Base-by-base conservation (phyloP, 2,113 vertebrate genomes). In the Ranitomeya variabilis region DNA sequence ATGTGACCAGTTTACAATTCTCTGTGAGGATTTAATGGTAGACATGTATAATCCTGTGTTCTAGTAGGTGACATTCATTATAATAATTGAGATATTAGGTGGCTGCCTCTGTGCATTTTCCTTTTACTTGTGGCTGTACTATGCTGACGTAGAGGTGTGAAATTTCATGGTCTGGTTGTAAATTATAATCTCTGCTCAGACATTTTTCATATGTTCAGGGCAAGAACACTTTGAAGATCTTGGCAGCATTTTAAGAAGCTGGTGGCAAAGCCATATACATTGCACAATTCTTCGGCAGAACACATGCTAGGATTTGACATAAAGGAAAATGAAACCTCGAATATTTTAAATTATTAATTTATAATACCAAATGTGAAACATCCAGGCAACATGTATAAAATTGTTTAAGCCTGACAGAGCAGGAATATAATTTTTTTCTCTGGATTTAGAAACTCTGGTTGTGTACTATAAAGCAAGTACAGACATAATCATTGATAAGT, bases 201-300 rank as follows among this genome's bases (percentile, higher is more conserved):
- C 87, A 86, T 92, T 91, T 91, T 91, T 91, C 91, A 89, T 82
- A 90, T 90, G 85, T 71, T 93, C 77, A 55, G 62, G 93, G 91
- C 91, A 86, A 91, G 91, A 91, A 85, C 64, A 83, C 88, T 90
- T 87, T 89, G 82, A 77, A 93, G 90, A 90, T 88, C 82, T 82
- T 92, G 91, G 91, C 88, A 91, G 59, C 16, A 59, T 84, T 89
- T 81, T 87, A 86, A 87, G 80, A 87, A 90, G 37, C 1, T 90
- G 84, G 80, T 90, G 90, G 83, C 76, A 83, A 80, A 89, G 71
- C 90, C 91, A 90, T 91, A 90, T 91, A 91, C 91, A 90, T 92
- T 89, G 90, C 80, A 60, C 19, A 90, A 60, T 80, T 86, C 84
- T 89, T 78, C 83, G 89, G 21, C 85, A 87, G 90, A 80, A 80